Percentiles rank a stretch among this genome's conserved stretches.
These are phyloP conservation scores for Parapristionchus giblindavisi DNA, from an alignment of 2,888 invertebrate genomes.

Conservation along the genomic window DNA sequence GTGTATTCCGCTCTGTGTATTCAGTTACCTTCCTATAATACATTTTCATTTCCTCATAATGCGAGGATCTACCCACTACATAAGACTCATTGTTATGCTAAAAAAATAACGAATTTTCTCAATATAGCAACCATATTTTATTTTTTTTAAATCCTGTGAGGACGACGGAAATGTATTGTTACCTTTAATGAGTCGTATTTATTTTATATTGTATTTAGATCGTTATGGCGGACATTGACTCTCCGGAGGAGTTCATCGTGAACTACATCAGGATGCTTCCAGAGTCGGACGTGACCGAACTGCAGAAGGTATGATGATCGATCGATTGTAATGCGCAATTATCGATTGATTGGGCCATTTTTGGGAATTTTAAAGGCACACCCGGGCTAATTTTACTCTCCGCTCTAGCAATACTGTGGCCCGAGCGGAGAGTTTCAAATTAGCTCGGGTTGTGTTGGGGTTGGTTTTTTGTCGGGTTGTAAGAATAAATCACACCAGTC, in stretches of 20 bases:
- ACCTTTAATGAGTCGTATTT: not conserved
- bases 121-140: not conserved
- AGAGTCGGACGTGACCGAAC: constrained; percentile 86
- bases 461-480: not conserved
- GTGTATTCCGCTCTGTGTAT: too few species aligned
- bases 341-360: too few species aligned
- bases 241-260: constrained; percentile 81
- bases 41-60: too few species aligned
- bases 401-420: constrained; percentile 70
- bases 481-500: not conserved
- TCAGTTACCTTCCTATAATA: too few species aligned
- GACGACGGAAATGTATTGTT: constrained; percentile 2
- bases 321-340: too few species aligned
- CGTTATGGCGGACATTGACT: constrained; percentile 90
- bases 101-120: too few species aligned
- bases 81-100: too few species aligned
- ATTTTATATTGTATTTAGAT: constrained; percentile 72
- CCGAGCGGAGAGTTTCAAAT: not conserved
- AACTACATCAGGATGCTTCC: constrained; percentile 90
- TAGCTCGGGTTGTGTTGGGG: not conserved
- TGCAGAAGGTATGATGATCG: constrained; percentile 83
- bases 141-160: not conserved
- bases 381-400: too few species aligned
- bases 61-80: too few species aligned
- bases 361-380: too few species aligned